phyloP scores from a whole-genome alignment of 2,797 vertebrate species.

The Danio aesculapii region DNA sequence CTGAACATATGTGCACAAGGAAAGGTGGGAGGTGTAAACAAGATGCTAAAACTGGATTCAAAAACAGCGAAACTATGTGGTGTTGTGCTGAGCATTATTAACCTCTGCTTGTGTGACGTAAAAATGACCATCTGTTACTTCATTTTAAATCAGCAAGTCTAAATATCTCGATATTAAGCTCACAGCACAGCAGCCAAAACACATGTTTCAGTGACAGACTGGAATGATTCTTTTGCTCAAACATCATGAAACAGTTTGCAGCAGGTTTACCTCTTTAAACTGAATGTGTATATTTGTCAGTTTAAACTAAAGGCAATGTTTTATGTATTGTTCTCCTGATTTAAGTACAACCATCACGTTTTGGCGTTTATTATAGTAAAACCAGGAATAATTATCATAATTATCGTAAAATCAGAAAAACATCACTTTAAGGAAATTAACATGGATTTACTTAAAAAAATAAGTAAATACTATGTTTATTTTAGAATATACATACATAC shows the following conservation, averaged over 20 bases:
- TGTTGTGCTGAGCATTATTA: not conserved
- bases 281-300: too few relatives aligned
- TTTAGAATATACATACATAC: too few relatives aligned
- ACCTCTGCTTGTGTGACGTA: not conserved
- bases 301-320: too few relatives aligned
- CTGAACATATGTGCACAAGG: not conserved
- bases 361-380: too few relatives aligned
- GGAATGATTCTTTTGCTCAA: not conserved
- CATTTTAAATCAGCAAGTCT: not conserved
- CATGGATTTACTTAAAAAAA: too few relatives aligned
- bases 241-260: not conserved
- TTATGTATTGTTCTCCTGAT: too few relatives aligned
- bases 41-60: not conserved
- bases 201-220: not conserved
- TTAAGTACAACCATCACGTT: too few relatives aligned
- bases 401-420: too few relatives aligned
- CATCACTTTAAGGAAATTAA: too few relatives aligned
- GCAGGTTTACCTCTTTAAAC: not conserved
- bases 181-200: not conserved
- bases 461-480: too few relatives aligned
- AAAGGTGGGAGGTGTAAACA: slow-evolving; percentile 11
- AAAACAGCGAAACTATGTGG: not conserved
- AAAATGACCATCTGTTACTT: slow-evolving; percentile 6
- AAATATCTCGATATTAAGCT: not conserved
- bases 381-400: too few relatives aligned